These are phyloP conservation scores for Meles meles DNA, from an alignment of 2,113 vertebrate genomes.

Conservation along the genomic window DNA sequence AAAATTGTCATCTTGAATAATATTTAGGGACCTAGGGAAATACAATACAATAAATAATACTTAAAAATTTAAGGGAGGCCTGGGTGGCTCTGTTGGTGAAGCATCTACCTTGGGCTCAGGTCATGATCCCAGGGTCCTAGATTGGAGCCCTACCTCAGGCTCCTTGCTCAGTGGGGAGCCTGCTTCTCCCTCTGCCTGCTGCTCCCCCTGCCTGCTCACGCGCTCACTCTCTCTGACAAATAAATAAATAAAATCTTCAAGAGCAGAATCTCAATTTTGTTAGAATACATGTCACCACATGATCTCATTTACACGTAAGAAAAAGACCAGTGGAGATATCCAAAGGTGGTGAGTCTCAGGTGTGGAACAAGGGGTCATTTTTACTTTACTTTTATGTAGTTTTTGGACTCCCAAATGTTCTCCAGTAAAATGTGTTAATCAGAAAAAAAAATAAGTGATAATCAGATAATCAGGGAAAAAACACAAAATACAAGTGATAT, in stretches of 20 bases:
- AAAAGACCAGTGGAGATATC: not conserved
- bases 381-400: not conserved
- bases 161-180: too few species aligned
- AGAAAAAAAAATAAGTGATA: not conserved
- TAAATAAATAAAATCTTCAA: not conserved
- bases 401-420: conserved; percentile 15
- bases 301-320: not conserved
- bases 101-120: not conserved
- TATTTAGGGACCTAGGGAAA: not conserved
- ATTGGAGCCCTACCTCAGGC: too few species aligned
- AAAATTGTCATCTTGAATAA: not conserved
- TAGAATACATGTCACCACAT: not conserved
- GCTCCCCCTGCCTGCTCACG: too few species aligned
- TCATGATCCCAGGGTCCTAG: too few species aligned
- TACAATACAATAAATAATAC: not conserved
- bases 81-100: not conserved
- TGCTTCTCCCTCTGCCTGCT: too few species aligned
- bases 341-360: not conserved
- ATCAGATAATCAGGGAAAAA: not conserved
- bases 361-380: not conserved
- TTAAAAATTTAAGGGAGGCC: not conserved
- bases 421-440: not conserved
- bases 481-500: not conserved
- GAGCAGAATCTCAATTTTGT: not conserved
- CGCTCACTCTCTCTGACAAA: too few species aligned